Evolutionary conservation across 53 echinoderm and acorn worm genomes (phyloP).

Genomic region (Arbacia lixula): DNA sequence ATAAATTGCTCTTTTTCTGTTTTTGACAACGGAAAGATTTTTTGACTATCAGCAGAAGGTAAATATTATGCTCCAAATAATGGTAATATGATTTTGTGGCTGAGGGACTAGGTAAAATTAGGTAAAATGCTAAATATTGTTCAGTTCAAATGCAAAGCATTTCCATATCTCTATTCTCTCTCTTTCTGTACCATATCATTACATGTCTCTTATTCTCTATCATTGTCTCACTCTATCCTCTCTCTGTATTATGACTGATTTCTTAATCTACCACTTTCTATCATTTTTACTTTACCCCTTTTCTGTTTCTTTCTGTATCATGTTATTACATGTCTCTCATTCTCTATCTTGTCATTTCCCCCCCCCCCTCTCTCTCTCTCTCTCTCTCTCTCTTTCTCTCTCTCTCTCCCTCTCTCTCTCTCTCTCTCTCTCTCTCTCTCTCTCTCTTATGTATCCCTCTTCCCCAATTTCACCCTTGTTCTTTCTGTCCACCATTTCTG

Average conservation of each 20-base stretch:
- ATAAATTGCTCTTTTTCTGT: no score
- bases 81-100: no score
- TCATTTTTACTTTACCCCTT: no score
- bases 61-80: no score
- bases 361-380: neutral
- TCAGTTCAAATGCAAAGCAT: no score
- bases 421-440: neutral
- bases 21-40: no score
- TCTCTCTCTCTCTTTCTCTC: neutral
- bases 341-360: neutral
- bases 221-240: neutral
- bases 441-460: neutral
- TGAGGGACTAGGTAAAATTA: no score
- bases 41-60: no score
- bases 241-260: neutral
- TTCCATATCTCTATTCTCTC: no score
- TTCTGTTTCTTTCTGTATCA: no score
- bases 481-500: neutral
- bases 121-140: no score
- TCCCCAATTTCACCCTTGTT: neutral
- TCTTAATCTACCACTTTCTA: neutral
- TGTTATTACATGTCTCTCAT: neutral
- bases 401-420: neutral
- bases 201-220: neutral
- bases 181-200: neutral